Conservation (phyloP, 2,797 vertebrate species). For the Halcyon leucocephala region DNA sequence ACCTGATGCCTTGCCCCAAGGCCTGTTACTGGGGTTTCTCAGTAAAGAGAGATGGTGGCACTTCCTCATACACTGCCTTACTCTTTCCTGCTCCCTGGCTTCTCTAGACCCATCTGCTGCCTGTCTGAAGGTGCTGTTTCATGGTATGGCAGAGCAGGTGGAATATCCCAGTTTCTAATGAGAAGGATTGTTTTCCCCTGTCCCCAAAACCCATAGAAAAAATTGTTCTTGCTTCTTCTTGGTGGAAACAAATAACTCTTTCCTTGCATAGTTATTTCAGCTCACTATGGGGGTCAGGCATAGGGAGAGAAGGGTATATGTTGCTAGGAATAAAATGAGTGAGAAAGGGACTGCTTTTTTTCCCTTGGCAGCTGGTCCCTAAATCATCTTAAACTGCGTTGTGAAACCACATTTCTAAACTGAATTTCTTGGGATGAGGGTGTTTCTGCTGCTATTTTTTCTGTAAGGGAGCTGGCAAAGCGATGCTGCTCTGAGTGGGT, state of each 20-base stretch:
- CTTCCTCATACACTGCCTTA: accelerated
- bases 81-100: not conserved
- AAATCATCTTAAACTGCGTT: not conserved
- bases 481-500: not conserved
- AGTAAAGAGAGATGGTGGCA: accelerated
- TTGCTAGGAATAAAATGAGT: not conserved
- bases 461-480: not conserved
- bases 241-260: not conserved
- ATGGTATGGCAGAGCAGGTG: not conserved
- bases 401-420: not conserved
- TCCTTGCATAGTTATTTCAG: not conserved
- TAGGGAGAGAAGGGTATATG: not conserved
- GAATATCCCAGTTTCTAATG: not conserved
- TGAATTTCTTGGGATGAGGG: not conserved
- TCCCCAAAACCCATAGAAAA: not conserved
- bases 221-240: not conserved
- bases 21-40: not conserved
- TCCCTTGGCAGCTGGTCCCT: not conserved
- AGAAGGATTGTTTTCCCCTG: not conserved
- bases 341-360: not conserved
- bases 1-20: not conserved
- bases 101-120: not conserved
- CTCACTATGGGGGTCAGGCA: not conserved
- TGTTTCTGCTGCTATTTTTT: not conserved
- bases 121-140: not conserved